A percentile compares a stretch with the other conserved stretches of the same genome.
Evolutionary conservation across 1,140 invertebrate species (phyloP).

Genomic region (Ooceraea biroi): DNA sequence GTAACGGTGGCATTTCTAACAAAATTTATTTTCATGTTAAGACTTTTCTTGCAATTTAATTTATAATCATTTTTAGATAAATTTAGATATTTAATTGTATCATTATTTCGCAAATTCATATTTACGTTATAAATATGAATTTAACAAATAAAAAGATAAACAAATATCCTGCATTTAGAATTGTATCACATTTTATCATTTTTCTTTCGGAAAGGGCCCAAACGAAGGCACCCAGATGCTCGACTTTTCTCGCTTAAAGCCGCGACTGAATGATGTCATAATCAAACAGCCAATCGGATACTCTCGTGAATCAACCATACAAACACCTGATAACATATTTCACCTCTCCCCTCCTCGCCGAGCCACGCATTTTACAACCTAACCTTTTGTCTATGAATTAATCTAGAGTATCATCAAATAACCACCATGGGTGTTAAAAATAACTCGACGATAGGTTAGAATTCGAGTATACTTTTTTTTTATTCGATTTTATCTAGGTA

Average conservation of each 20-base stretch:
- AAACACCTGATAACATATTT: conserved; percentile 65
- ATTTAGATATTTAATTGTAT: too few species aligned
- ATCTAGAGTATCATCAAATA: not conserved
- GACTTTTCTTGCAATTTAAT: too few species aligned
- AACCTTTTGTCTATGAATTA: conserved; percentile 24
- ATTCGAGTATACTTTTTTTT: not conserved
- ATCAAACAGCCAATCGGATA: conserved; percentile 68
- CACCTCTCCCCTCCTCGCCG: not conserved
- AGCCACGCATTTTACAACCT: not conserved
- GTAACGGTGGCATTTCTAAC: not conserved
- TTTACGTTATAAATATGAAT: too few species aligned
- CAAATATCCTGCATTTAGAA: not conserved
- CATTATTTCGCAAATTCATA: too few species aligned
- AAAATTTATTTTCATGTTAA: too few species aligned
- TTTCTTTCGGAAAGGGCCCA: not conserved
- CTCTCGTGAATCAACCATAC: conserved; percentile 67
- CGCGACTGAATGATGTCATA: conserved; percentile 75
- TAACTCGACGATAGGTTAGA: not conserved
- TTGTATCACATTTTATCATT: too few species aligned
- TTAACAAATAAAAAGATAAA: too few species aligned
- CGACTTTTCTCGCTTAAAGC: conserved; percentile 15
- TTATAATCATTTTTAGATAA: too few species aligned
- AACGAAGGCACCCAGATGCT: not conserved
- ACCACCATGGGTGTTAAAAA: not conserved
- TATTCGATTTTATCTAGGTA: conserved; percentile 5